Evolutionary conservation across 2,797 vertebrate genomes (phyloP), one percentile per base, ranked within the genome.

Genomic region (Spondyliosoma cantharus): DNA sequence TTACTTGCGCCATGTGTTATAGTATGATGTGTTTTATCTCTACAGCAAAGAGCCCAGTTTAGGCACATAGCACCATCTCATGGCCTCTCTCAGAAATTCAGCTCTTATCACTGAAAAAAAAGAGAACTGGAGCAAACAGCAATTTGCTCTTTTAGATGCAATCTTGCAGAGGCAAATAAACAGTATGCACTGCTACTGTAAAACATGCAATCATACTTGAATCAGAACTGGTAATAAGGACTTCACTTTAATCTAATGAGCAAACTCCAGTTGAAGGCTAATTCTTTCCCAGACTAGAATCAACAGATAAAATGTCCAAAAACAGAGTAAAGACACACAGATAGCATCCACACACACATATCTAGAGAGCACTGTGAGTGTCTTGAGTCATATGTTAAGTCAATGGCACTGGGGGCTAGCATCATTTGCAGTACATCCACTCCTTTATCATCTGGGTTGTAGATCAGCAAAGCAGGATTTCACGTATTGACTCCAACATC

Each of bases 1-100:
- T 50, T 68, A 59, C 65, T 37, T 78, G 57, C 60, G 75, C 24
- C 20, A 6, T 76, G 64, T 80, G 53, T 46, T 58, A 13, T 16
- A 61, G 17, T n/a, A 63, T 27, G 15, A 74, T 69, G 45, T 43
- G 43, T 29, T 60, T 77, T 72, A 54, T 76, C 50, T 63, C 60
- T 22, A 16, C 1, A 53, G 24, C 20, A 58, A 77, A 61, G 19
- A 60, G 59, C 8, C 20, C 84, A 86, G 16, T 87, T 89, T 75
- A 83, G 90, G 77, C 56, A 78, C 82, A 95, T 42, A 95, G 95
- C 95, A 90, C 95, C 95, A 94, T 92, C 95, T 95, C 63, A 92
- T 95, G 95, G 94, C 66, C 68, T 85, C 71, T 79, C 42, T 67
- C 66, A 85, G 92, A 87, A 92, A 87, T 88, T 90, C 86, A 89